Percentiles rank a stretch among this genome's conserved stretches.
phyloP scores from a whole-genome alignment of 2,797 vertebrate genomes.

The Netta rufina region DNA sequence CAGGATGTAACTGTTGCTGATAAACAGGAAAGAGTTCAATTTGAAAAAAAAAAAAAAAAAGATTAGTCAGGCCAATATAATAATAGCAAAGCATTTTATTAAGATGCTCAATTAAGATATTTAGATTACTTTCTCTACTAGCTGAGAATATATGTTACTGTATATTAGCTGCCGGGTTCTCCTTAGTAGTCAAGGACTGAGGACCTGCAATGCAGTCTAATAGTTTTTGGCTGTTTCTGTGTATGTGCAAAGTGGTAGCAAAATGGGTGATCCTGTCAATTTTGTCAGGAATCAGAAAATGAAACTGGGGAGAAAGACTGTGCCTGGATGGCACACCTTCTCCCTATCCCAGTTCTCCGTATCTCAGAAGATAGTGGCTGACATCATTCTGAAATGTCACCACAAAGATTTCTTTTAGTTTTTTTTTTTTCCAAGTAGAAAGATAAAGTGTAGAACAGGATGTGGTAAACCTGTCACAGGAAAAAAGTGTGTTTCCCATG shows the following conservation, averaged over 20 bases:
- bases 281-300: not conserved
- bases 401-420: fast-evolving
- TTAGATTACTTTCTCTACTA: not conserved
- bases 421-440: not conserved
- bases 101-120: fast-evolving
- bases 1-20: not conserved
- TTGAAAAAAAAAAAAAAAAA: fast-evolving
- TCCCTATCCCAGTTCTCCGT: fast-evolving
- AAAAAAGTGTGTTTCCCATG: not conserved
- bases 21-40: not conserved
- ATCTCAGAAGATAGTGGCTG: not conserved
- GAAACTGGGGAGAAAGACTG: fast-evolving
- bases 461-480: fast-evolving
- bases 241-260: fast-evolving
- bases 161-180: not conserved
- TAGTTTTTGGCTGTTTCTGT: not conserved
- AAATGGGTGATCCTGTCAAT: not conserved
- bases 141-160: not conserved
- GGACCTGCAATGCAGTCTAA: no score
- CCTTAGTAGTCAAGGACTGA: not conserved
- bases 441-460: not conserved
- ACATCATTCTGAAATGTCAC: not conserved
- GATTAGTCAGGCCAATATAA: not conserved
- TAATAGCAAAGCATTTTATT: not conserved
- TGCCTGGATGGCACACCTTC: fast-evolving